Conservation (phyloP, 2,797 vertebrate species). For the Rhinogobio ventralis region DNA sequence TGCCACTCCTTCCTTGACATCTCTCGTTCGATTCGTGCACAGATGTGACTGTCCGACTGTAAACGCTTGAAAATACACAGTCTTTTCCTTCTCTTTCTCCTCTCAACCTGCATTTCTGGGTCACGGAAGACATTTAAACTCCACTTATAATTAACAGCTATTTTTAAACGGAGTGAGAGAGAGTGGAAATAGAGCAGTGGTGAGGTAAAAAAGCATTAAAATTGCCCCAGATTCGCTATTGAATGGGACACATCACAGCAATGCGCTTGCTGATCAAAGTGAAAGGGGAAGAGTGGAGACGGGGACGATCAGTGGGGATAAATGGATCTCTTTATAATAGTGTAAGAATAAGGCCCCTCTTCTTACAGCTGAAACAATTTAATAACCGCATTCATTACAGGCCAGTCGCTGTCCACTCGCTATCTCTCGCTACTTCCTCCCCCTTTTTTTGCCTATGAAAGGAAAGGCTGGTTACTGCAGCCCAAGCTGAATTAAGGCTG, state of each 20-base stretch:
- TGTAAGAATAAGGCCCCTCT: conserved; percentile 93
- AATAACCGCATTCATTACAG: conserved; percentile 99
- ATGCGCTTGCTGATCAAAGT: conserved; percentile 99
- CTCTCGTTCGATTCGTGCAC: not conserved
- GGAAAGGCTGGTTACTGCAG: conserved; percentile 65
- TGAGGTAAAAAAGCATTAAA: conserved; percentile 99
- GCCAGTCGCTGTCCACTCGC: conserved; percentile 85
- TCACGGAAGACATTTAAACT: conserved; percentile 99
- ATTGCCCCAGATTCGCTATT: conserved; percentile 99
- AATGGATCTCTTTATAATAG: conserved; percentile 99
- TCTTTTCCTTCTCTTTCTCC: conserved; percentile 72
- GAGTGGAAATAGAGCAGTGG: conserved; percentile 98
- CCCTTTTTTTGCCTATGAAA: conserved; percentile 63
- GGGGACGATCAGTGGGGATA: conserved; percentile 98
- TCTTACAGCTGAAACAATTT: conserved; percentile 99
- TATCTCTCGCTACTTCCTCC: conserved; percentile 57
- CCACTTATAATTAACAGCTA: conserved; percentile 99
- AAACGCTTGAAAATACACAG: conserved; percentile 39
- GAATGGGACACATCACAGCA: conserved; percentile 99
- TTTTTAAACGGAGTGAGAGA: conserved; percentile 99
- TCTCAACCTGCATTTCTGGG: conserved; percentile 99
- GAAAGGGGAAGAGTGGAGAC: conserved; percentile 92
- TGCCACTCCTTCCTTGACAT: conserved; percentile 6
- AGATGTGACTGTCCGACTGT: conserved; percentile 60
- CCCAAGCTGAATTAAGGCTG: conserved; percentile 72